Evolutionary conservation across 2,888 invertebrate species (phyloP), one percentile per base, ranked within the genome.

Genomic region (Cheilosia soror): DNA sequence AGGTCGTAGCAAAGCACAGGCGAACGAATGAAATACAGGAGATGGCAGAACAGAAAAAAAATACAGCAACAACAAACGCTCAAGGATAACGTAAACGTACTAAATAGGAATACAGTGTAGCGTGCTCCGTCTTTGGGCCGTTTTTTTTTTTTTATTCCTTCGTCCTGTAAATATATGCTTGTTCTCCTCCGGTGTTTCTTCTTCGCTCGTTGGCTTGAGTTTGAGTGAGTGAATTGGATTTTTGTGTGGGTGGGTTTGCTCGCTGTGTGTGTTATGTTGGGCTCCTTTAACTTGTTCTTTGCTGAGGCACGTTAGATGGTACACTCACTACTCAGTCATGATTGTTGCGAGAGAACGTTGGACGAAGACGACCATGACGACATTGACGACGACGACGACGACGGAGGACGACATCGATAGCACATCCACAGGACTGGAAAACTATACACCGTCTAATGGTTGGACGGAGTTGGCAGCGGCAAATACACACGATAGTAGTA

Each of bases 1-100:
- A 51, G 58, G 51, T 49, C 58, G 37, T 20, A 37, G 13, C 2
- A 63, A 42, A 58, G 53, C 78, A 62, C 20, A 58, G 57, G 20
- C 37, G 44, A 79, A 75, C 51, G 75, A 84, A 75, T 73, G 66
- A 73, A 73, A 73, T 58, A 75, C 42, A 73, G 63, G 42, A 65
- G 63, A 73, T 63, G 72, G 62, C 29, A 57, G 55, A 65, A 44
- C 7, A 51, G 5, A 58, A 33, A 47, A 63, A 65, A 58, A 53
- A 44, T 42, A 62, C 44, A 72, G 55, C 65, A 20, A 65, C 69
- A 44, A 44, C 11, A 13, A 13, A 27, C 37, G 51, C 25, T 66
- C 27, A 6, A 66, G 58, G 55, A 72, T 66, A 68, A 33, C 33
- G 33, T 33, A 33, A 62, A 60, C 15, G 42, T 25, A 31, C 49